phyloP scores from a whole-genome alignment of 1,140 invertebrate species.

The Drosophila santomea region DNA sequence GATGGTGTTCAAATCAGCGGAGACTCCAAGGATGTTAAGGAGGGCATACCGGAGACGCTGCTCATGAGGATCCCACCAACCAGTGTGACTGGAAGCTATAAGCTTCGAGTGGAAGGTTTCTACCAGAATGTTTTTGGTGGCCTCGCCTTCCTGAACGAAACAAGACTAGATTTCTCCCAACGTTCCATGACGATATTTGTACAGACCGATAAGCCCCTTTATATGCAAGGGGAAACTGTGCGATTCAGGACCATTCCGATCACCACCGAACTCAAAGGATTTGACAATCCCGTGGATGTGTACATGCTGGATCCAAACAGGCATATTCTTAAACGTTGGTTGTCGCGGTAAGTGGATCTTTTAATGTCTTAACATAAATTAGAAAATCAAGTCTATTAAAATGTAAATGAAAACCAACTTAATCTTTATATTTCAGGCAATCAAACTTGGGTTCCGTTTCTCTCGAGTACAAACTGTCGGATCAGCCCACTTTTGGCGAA shows the following conservation, averaged over 20 bases:
- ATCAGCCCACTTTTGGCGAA: constrained; percentile 96
- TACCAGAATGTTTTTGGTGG: constrained; percentile 94
- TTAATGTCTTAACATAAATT: no score
- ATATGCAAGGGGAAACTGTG: constrained; percentile 96
- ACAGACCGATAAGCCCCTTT: constrained; percentile 97
- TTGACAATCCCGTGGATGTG: constrained; percentile 94
- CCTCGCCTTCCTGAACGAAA: constrained; percentile 93
- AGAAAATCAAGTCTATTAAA: no score
- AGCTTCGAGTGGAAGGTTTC: constrained; percentile 94
- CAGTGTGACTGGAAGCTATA: constrained; percentile 92
- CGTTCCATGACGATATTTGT: constrained; percentile 98
- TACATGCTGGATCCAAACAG: constrained; percentile 95
- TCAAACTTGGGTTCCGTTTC: constrained; percentile 96
- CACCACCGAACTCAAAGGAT: constrained; percentile 94
- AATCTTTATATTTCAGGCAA: constrained; percentile 82
- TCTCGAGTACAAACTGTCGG: constrained; percentile 94
- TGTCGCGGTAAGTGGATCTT: constrained; percentile 86
- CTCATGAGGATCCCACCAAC: constrained; percentile 94
- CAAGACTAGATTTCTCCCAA: constrained; percentile 91
- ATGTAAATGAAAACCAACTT: no score
- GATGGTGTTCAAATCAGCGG: constrained; percentile 94
- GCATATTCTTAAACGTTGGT: constrained; percentile 94
- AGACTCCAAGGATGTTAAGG: constrained; percentile 90
- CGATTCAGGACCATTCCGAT: constrained; percentile 95
- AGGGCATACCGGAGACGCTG: constrained; percentile 92